Conservation (phyloP, 2,888 invertebrate genomes). For the Cyclophora albipunctata region DNA sequence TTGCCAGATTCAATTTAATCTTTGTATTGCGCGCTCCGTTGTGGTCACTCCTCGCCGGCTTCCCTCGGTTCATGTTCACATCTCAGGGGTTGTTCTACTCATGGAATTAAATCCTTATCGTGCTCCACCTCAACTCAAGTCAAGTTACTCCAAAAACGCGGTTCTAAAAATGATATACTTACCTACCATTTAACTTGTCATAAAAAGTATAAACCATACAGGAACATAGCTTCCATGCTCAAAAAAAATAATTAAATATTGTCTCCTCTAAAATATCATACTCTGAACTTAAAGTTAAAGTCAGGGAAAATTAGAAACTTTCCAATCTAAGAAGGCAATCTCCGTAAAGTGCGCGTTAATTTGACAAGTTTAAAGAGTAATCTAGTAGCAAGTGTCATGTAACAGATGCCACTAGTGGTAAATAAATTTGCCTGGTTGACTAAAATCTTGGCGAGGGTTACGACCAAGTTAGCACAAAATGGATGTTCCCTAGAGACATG, state of each 20-base stretch:
- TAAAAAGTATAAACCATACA: background rate
- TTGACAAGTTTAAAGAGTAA: constrained; percentile 67
- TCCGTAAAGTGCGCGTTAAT: constrained; percentile 49
- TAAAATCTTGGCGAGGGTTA: no score
- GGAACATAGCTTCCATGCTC: background rate
- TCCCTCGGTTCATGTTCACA: constrained; percentile 36
- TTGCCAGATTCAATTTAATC: constrained; percentile 65
- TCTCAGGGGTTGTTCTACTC: constrained; percentile 29
- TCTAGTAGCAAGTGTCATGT: constrained; percentile 50
- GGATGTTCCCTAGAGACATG: no score
- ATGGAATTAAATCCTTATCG: constrained; percentile 42
- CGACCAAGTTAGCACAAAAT: no score
- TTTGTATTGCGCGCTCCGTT: constrained; percentile 50
- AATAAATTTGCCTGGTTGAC: constrained; percentile 35
- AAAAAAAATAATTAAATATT: background rate
- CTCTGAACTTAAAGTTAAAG: background rate
- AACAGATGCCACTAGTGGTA: constrained; percentile 60
- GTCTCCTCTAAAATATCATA: background rate
- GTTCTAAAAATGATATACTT: background rate
- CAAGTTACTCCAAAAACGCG: background rate
- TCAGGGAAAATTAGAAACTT: background rate
- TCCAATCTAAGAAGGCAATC: constrained; percentile 1
- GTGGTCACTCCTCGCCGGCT: constrained; percentile 55
- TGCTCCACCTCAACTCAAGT: constrained; percentile 22
- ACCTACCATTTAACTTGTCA: background rate